A percentile compares a stretch with the other conserved stretches of the same genome.
Evolutionary conservation across 2,888 invertebrate genomes (phyloP).

Genomic region (Crepidodera aurea): DNA sequence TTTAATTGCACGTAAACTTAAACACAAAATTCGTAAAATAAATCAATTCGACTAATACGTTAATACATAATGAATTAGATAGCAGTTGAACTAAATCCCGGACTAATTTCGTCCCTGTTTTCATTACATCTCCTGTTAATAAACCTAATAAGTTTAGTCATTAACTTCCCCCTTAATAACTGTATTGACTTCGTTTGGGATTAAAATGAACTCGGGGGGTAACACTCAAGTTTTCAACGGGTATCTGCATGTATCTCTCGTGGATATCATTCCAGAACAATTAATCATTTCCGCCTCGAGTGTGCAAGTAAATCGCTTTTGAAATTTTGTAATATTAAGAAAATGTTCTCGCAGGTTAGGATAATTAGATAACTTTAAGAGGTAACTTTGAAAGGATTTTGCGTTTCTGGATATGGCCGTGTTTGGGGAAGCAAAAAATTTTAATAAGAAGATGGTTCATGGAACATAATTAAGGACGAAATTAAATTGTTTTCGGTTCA

Average conservation of each 20-base stretch:
- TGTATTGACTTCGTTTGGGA: constrained; percentile 27
- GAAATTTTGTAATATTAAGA: background rate
- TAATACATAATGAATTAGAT: constrained; percentile 20
- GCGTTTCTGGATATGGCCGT: no score
- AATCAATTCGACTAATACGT: background rate
- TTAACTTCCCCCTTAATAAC: constrained; percentile 30
- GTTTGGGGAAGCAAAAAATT: no score
- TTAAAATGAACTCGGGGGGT: constrained; percentile 12
- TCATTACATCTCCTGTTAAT: constrained; percentile 29
- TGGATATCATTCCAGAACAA: constrained; percentile 6
- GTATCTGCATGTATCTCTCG: background rate
- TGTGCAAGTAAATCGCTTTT: background rate
- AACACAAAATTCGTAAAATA: background rate
- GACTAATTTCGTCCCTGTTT: constrained; percentile 26
- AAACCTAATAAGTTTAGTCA: constrained; percentile 30
- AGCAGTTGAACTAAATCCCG: constrained; percentile 21
- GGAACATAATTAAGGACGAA: no score
- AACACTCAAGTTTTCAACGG: constrained; percentile 18
- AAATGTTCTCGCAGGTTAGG: background rate
- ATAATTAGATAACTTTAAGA: no score
- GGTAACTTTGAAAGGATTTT: no score
- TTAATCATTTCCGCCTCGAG: constrained; percentile 3
- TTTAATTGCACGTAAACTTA: no score
- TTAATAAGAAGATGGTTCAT: no score
- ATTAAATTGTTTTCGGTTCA: no score